These are phyloP conservation scores for Melitaea athalia DNA, from an alignment of 2,888 invertebrate species.

Conservation along the genomic window DNA sequence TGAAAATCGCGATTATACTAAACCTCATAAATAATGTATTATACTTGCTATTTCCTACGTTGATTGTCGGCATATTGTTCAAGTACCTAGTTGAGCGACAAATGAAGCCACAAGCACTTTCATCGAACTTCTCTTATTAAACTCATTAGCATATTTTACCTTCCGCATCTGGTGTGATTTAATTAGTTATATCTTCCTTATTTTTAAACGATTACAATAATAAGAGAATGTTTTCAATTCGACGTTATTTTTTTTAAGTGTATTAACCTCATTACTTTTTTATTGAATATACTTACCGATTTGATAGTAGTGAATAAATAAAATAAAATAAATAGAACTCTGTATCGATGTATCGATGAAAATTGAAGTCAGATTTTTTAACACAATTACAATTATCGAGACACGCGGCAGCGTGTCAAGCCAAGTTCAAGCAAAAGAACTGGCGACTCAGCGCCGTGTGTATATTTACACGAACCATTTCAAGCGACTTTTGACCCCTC, in stretches of 20 bases:
- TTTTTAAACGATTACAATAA: background rate
- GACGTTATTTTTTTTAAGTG: background rate
- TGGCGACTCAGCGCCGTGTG: too few species aligned
- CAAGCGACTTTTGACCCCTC: too few species aligned
- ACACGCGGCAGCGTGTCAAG: too few species aligned
- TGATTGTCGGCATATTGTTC: background rate
- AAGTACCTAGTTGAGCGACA: background rate
- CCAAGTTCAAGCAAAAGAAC: too few species aligned
- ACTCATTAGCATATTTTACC: background rate
- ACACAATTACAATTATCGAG: too few species aligned
- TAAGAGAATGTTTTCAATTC: background rate
- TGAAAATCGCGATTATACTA: background rate
- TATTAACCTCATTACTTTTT: too few species aligned
- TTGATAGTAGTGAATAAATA: too few species aligned
- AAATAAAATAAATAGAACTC: too few species aligned
- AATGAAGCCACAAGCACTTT: conserved; percentile 9
- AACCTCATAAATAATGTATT: conserved; percentile 5
- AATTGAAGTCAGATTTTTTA: too few species aligned
- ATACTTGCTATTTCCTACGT: conserved; percentile 3
- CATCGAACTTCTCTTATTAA: conserved; percentile 12
- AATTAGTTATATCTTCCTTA: background rate
- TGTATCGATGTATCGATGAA: too few species aligned
- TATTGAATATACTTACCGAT: too few species aligned
- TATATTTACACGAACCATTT: too few species aligned
- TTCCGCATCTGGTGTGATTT: background rate